These are phyloP conservation scores for Pao palembangensis DNA, from an alignment of 2,113 vertebrate genomes.

Conservation along the genomic window DNA sequence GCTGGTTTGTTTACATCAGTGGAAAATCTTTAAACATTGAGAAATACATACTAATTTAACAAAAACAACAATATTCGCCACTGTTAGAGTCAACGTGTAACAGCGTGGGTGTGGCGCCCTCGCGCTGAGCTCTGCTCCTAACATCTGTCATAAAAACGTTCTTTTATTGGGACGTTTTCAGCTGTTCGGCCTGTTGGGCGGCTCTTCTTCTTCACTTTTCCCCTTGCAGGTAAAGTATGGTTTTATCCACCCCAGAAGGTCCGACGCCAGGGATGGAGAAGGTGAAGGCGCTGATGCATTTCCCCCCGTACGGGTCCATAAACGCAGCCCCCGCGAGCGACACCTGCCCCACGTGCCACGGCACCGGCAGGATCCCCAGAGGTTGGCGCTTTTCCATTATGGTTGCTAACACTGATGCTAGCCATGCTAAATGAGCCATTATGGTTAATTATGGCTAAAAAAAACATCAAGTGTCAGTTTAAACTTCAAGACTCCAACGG, in stretches of 20 bases:
- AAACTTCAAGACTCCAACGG: too few species aligned
- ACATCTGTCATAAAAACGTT: neutral
- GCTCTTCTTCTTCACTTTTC: too few species aligned
- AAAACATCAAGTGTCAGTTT: too few species aligned
- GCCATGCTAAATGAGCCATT: too few species aligned
- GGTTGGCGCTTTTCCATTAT: slow-evolving; percentile 47
- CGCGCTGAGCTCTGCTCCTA: slow-evolving; percentile 17
- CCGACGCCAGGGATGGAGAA: slow-evolving; percentile 17
- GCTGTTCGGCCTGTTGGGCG: too few species aligned
- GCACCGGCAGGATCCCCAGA: slow-evolving; percentile 80
- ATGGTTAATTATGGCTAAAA: too few species aligned
- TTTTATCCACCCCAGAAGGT: too few species aligned
- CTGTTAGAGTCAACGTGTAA: neutral
- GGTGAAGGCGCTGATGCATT: slow-evolving; percentile 11
- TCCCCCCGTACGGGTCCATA: slow-evolving; percentile 56
- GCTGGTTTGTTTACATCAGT: too few species aligned
- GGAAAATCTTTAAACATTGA: too few species aligned
- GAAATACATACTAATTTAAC: too few species aligned
- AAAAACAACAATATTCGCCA: too few species aligned
- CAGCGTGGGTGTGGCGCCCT: neutral
- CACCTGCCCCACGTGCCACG: slow-evolving; percentile 81
- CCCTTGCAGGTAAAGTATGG: too few species aligned
- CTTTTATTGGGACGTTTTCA: slow-evolving; percentile 9
- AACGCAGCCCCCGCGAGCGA: slow-evolving; percentile 6
- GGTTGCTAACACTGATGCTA: neutral